Percentiles rank a stretch among this genome's conserved stretches.
Evolutionary conservation across 2,113 vertebrate species (phyloP).

Genomic region (Plecotus auritus): DNA sequence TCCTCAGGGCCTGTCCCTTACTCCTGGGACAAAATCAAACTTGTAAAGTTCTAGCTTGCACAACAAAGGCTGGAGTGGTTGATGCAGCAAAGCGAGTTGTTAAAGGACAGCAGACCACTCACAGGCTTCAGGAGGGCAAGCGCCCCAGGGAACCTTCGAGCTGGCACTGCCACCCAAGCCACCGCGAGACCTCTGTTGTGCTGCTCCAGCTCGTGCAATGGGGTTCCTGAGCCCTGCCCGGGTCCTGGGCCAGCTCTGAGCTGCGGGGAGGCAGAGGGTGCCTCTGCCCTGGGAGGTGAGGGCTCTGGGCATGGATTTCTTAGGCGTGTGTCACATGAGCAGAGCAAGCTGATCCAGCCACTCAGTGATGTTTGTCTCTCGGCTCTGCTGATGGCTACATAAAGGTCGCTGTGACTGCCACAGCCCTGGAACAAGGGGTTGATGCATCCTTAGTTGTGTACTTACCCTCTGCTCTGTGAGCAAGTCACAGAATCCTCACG

Average conservation of each 20-base stretch:
- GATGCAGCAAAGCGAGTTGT: background rate
- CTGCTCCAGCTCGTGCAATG: fast-evolving
- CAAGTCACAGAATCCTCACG: background rate
- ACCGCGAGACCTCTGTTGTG: no score
- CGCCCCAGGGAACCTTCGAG: background rate
- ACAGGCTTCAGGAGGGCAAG: fast-evolving
- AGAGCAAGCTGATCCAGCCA: fast-evolving
- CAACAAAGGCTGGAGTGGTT: background rate
- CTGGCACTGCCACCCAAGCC: background rate
- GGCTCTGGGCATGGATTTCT: background rate
- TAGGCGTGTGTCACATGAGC: background rate
- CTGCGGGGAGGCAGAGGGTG: no score
- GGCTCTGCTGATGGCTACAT: background rate
- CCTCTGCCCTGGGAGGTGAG: background rate
- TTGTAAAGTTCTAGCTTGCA: background rate
- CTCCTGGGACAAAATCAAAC: background rate
- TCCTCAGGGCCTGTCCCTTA: background rate
- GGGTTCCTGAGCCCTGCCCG: background rate
- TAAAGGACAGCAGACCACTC: fast-evolving
- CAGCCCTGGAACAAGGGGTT: fast-evolving
- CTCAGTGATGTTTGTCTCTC: fast-evolving
- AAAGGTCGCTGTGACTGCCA: fast-evolving
- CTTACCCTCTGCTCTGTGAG: fast-evolving
- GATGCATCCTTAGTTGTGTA: fast-evolving
- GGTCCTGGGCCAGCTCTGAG: no score